Percentiles rank a stretch among this genome's conserved stretches.
Conservation (phyloP, 2,797 vertebrate genomes). For the Micromesistius poutassou region DNA sequence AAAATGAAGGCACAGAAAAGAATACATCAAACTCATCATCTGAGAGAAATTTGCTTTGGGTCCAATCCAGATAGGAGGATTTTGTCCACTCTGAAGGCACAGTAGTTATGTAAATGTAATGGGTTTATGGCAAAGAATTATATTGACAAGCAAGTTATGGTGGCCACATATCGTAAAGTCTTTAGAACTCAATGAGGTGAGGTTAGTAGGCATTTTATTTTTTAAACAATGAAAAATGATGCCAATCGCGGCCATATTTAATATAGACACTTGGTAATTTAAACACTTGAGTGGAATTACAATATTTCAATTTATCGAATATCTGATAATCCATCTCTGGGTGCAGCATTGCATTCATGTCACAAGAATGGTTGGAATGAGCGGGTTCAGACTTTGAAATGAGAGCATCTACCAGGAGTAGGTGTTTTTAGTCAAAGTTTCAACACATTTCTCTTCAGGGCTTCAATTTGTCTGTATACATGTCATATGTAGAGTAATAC, state of each 20-base stretch:
- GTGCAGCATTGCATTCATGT: background rate
- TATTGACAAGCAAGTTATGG: background rate
- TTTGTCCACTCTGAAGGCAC: constrained; percentile 32
- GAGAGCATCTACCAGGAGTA: constrained; percentile 59
- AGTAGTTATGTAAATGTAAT: constrained; percentile 22
- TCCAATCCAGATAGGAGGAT: constrained; percentile 58
- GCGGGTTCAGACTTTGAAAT: constrained; percentile 23
- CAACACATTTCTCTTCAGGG: constrained; percentile 19
- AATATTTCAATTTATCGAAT: background rate
- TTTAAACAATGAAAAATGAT: constrained; percentile 17
- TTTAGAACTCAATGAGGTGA: constrained; percentile 10
- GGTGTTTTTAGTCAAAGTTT: constrained; percentile 26
- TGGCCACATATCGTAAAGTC: background rate
- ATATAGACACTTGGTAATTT: constrained; percentile 49
- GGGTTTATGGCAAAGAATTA: background rate
- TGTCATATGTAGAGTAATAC: constrained; percentile 27
- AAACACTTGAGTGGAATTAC: constrained; percentile 53
- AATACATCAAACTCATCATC: constrained; percentile 24
- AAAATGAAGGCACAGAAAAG: constrained; percentile 5
- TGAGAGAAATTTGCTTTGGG: constrained; percentile 51
- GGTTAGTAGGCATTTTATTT: constrained; percentile 6
- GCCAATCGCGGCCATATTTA: constrained; percentile 20
- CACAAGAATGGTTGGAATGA: constrained; percentile 19
- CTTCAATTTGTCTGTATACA: constrained; percentile 29
- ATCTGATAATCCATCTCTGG: background rate